A percentile compares a stretch with the other conserved stretches of the same genome.
These are phyloP conservation scores for Apodemia duryi DNA, from an alignment of 2,888 invertebrate genomes.

Conservation along the genomic window DNA sequence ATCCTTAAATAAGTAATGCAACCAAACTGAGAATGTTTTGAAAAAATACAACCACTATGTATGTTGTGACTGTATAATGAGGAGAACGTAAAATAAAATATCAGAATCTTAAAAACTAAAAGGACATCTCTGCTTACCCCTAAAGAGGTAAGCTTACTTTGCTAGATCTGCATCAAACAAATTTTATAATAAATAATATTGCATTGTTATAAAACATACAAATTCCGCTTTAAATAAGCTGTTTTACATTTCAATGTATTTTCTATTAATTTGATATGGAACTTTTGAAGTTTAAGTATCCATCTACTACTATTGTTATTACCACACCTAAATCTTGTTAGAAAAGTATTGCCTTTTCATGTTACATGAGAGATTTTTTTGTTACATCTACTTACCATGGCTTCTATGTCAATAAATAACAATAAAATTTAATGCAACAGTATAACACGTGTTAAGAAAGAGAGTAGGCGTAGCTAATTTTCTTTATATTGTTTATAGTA, in stretches of 20 bases:
- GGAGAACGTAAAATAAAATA: not conserved
- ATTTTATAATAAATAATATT: slow-evolving; percentile 49
- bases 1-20: not conserved
- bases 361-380: slow-evolving; percentile 63
- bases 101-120: not conserved
- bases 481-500: not conserved
- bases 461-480: slow-evolving; percentile 18
- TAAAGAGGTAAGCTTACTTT: slow-evolving; percentile 20
- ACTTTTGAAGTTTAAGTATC: slow-evolving; percentile 53
- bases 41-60: not conserved
- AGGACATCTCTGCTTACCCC: no score
- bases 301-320: slow-evolving; percentile 70
- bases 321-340: slow-evolving; percentile 71
- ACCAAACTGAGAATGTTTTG: not conserved
- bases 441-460: slow-evolving; percentile 32
- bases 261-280: slow-evolving; percentile 9
- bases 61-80: not conserved
- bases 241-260: slow-evolving; percentile 15
- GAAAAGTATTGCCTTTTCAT: slow-evolving; percentile 76
- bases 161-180: slow-evolving; percentile 74
- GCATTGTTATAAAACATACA: slow-evolving; percentile 69
- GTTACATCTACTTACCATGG: slow-evolving; percentile 65
- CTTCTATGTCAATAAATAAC: slow-evolving; percentile 54
- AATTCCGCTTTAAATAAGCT: slow-evolving; percentile 41
- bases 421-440: slow-evolving; percentile 54